These are phyloP conservation scores for Petrocephalus microphthalmus DNA, from an alignment of 2,113 vertebrate genomes.

Conservation along the genomic window DNA sequence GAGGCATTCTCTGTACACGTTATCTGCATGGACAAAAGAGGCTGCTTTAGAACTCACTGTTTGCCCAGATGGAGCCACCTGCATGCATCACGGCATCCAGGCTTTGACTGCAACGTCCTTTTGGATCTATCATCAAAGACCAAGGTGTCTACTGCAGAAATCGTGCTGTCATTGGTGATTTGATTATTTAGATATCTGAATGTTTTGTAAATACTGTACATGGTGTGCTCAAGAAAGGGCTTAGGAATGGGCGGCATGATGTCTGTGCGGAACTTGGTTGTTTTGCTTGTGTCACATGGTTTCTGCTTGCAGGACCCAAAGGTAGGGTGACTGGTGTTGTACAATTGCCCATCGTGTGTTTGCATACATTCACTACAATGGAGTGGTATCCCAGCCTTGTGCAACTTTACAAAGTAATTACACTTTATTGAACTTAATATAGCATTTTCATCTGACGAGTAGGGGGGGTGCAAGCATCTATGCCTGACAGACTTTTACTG, in stretches of 20 bases:
- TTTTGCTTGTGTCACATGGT: neutral
- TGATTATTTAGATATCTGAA: neutral
- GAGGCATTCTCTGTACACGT: slow-evolving; percentile 76
- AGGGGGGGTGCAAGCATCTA: no score
- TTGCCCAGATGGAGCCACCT: neutral
- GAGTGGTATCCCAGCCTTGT: neutral
- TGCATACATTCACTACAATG: neutral
- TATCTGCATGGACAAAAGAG: slow-evolving; percentile 57
- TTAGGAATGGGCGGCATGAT: neutral
- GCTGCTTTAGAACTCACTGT: neutral
- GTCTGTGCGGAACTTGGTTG: neutral
- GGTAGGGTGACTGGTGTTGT: neutral
- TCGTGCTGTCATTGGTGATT: neutral
- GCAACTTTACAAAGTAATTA: neutral
- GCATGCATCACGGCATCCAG: neutral
- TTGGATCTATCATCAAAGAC: neutral
- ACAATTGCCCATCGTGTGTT: neutral
- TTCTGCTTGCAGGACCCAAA: neutral
- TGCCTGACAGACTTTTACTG: no score
- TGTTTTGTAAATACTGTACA: neutral
- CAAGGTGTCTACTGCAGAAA: neutral
- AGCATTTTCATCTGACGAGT: no score
- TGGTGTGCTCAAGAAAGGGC: neutral
- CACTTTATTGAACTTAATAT: no score
- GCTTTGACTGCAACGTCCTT: neutral